Evolutionary conservation across 2,797 vertebrate species (phyloP), one percentile per base, ranked within the genome.

Genomic region (Sebastes dallii): DNA sequence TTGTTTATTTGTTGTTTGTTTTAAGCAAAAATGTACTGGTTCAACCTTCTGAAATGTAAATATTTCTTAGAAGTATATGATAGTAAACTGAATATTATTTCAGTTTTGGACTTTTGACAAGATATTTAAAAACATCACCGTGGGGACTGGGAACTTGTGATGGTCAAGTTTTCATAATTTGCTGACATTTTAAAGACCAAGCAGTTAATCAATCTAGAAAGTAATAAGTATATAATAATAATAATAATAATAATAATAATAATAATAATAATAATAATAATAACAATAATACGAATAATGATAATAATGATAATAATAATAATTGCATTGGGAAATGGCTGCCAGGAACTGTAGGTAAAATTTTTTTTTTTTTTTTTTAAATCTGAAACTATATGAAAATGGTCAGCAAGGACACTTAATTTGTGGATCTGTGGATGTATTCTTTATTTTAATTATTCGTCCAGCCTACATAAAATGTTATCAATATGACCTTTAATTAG

Each of bases 201-300:
- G 3, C 56, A 34, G 6, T 22, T 54, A 32, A 54, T 54, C 5
- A 13, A 12, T 50, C 18, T 20, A 6, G 18, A 9, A 52, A 13
- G 1, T n/a, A 16, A 64, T 22, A 24, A 24, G 12, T 39, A 6
- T 10, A n/a, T 34, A 39, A 13, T 39, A 39, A 42, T 16, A 13
- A 39, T 36, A 0, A 36, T 39, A 5, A 39, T 39, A 42, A 39
- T 39, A 0, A 14, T 12, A 34, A 36, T 2, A 4, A 39, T 39
- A 0, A 39, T 39, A 2, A 39, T 1, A 11, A 39, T 14, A 2
- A 39, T 39, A 0, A 36, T 1, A 4, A 34, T 10, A 4, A 11
- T 32, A 0, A 9, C 2, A 5, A 36, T 36, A 0, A 12, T 12
- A 2, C n/a, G 4, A 34, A 39, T 13, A 2, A 39, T 39, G 0